Evolutionary conservation across 2,113 vertebrate species (phyloP).

Genomic region (Colinus virginianus): DNA sequence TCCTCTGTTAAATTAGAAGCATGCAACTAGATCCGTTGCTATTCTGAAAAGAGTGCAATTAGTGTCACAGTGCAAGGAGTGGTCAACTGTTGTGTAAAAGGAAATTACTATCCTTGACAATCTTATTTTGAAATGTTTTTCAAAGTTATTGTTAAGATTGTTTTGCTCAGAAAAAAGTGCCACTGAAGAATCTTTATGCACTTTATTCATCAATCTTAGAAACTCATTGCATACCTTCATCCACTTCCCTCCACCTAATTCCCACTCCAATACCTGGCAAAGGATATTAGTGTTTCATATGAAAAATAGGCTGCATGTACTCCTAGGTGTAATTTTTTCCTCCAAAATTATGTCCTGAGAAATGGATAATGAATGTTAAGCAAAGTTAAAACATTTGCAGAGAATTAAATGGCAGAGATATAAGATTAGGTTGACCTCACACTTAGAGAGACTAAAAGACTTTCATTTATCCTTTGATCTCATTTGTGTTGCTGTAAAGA

Average conservation of each 20-base stretch:
- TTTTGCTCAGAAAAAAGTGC: not conserved
- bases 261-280: not conserved
- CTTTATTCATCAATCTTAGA: not conserved
- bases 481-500: slow-evolving; percentile 59
- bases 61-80: not conserved
- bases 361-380: slow-evolving; percentile 63
- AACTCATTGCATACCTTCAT: not conserved
- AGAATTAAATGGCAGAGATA: slow-evolving; percentile 67
- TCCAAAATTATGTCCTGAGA: slow-evolving; percentile 3
- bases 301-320: not conserved
- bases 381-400: slow-evolving; percentile 68
- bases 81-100: not conserved
- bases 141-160: not conserved
- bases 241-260: not conserved
- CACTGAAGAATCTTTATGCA: not conserved
- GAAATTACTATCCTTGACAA: not conserved
- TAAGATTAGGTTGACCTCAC: slow-evolving; percentile 70
- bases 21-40: not conserved
- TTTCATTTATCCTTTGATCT: slow-evolving; percentile 76
- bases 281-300: not conserved
- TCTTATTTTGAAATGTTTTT: not conserved
- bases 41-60: not conserved
- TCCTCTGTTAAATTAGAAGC: not conserved
- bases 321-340: not conserved
- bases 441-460: slow-evolving; percentile 70